Evolutionary conservation across 2,113 vertebrate species (phyloP).

Genomic region (Melanocharis versteri): DNA sequence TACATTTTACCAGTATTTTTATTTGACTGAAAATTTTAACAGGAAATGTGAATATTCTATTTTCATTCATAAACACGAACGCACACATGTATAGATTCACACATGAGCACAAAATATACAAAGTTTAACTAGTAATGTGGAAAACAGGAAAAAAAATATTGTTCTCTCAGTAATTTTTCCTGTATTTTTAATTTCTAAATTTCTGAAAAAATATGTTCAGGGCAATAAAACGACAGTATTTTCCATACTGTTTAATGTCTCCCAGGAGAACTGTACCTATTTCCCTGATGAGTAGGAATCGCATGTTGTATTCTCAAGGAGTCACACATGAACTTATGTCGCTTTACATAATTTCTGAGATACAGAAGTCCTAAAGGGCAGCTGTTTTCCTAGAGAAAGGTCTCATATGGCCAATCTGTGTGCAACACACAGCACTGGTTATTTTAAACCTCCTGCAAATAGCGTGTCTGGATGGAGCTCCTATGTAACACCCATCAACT

Average conservation of each 20-base stretch:
- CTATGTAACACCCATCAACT: accelerated
- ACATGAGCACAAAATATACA: neutral
- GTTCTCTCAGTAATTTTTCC: neutral
- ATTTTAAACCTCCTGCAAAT: neutral
- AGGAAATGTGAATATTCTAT: neutral
- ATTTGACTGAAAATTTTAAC: neutral
- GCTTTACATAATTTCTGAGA: neutral
- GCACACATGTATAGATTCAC: neutral
- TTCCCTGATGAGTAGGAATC: neutral
- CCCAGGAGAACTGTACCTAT: neutral
- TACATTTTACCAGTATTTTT: neutral
- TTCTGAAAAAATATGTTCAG: neutral
- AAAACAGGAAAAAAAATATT: neutral
- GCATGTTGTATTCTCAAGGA: neutral
- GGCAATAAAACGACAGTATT: neutral
- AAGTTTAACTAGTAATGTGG: neutral
- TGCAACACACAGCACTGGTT: neutral
- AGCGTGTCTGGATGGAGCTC: neutral
- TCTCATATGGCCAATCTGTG: neutral
- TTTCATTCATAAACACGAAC: neutral
- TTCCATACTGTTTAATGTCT: neutral
- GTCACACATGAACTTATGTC: neutral
- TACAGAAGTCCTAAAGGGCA: neutral
- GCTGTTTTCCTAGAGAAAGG: neutral
- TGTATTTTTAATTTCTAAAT: neutral